Percentiles rank a stretch among this genome's conserved stretches.
Conservation (phyloP, 2,888 invertebrate genomes). For the Drosophila kuntzei region DNA sequence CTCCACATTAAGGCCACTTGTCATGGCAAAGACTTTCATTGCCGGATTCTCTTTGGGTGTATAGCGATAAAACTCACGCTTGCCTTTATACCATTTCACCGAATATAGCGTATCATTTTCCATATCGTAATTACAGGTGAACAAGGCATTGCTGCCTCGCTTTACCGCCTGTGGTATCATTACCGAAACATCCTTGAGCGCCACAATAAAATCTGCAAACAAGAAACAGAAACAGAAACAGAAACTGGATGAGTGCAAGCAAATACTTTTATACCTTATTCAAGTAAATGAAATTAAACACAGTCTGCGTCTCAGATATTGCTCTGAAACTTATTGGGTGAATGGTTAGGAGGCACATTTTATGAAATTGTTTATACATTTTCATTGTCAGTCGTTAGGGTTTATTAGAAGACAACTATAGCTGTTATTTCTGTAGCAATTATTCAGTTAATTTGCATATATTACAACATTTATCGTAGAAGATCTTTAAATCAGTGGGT, state of each 20-base stretch:
- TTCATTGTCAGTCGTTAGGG: conserved; percentile 1
- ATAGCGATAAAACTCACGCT: conserved; percentile 93
- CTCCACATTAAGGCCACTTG: conserved; percentile 91
- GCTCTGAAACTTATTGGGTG: not conserved
- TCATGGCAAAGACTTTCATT: conserved; percentile 88
- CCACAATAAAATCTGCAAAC: conserved; percentile 84
- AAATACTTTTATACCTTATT: conserved; percentile 47
- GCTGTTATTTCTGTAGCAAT: not conserved
- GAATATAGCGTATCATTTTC: conserved; percentile 92
- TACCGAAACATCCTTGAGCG: conserved; percentile 89
- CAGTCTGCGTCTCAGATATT: conserved; percentile 31
- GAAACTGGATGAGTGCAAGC: conserved; percentile 10
- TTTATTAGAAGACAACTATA: not conserved
- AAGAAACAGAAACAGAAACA: conserved; percentile 21
- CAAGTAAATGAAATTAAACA: conserved; percentile 53
- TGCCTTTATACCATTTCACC: conserved; percentile 95
- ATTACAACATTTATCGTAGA: not conserved
- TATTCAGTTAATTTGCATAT: not conserved
- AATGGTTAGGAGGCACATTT: conserved; percentile 1
- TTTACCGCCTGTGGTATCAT: conserved; percentile 89
- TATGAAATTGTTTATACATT: conserved; percentile 22
- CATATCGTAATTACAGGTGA: conserved; percentile 92
- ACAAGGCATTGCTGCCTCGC: conserved; percentile 88
- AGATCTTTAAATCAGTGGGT: not conserved
- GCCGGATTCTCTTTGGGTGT: conserved; percentile 90